phyloP scores from a whole-genome alignment of 2,113 vertebrate genomes.

The Lipotes vexillifer region DNA sequence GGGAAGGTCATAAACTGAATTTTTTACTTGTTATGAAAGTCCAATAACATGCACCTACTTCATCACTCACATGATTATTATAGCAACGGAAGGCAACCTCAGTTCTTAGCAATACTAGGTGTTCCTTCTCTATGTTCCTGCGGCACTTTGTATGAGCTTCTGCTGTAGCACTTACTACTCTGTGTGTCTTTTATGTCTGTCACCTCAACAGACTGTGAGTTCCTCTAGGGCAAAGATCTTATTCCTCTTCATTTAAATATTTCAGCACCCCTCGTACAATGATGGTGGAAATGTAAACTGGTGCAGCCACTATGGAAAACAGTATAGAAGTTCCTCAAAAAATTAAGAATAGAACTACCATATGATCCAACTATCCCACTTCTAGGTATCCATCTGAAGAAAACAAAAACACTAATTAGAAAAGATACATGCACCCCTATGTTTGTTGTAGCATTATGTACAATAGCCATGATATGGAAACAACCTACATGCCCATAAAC shows the following conservation, averaged over 20 bases:
- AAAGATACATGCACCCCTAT: neutral
- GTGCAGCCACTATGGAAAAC: neutral
- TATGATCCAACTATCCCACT: neutral
- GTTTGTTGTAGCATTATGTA: neutral
- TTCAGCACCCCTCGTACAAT: neutral
- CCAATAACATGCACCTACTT: neutral
- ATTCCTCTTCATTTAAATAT: constrained; percentile 1
- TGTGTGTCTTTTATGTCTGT: neutral
- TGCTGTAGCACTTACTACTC: neutral
- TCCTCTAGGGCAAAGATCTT: neutral
- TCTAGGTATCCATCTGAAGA: neutral
- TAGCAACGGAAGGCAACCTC: neutral
- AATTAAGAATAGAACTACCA: neutral
- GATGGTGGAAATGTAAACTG: neutral
- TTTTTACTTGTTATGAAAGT: neutral
- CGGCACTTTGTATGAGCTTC: neutral
- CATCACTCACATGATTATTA: neutral
- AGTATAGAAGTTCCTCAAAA: neutral
- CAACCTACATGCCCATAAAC: neutral
- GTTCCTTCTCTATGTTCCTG: neutral
- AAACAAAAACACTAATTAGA: neutral
- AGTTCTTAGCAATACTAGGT: neutral
- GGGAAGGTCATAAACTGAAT: neutral
- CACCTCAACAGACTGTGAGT: neutral
- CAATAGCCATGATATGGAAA: neutral